Conservation (phyloP, 1,140 invertebrate genomes). For the Dermatophagoides farinae region DNA sequence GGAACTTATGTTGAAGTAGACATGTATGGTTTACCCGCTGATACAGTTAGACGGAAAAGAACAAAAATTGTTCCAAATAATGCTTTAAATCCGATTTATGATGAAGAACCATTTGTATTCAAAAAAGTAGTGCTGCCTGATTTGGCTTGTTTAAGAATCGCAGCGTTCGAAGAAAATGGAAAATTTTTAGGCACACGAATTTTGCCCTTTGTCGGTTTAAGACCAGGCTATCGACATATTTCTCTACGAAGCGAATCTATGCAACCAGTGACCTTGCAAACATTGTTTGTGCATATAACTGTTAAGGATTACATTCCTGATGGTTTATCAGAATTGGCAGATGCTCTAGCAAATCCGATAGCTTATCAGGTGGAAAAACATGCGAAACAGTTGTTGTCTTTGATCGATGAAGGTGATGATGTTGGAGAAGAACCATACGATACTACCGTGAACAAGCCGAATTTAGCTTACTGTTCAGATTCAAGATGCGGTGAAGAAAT, state of each 20-base stretch:
- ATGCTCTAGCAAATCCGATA: conserved; percentile 88
- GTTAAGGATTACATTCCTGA: conserved; percentile 96
- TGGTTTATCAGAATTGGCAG: conserved; percentile 73
- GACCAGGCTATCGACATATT: conserved; percentile 57
- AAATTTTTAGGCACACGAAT: conserved; percentile 87
- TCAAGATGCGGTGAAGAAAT: background rate
- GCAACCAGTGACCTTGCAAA: conserved; percentile 67
- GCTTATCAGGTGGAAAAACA: conserved; percentile 87
- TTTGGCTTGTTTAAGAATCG: conserved; percentile 77
- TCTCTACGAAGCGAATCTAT: conserved; percentile 57
- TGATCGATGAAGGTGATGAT: conserved; percentile 25
- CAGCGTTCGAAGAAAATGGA: conserved; percentile 85
- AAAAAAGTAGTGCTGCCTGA: conserved; percentile 96
- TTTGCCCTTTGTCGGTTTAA: conserved; percentile 78
- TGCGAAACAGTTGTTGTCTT: conserved; percentile 63
- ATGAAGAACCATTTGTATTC: conserved; percentile 92
- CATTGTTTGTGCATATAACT: conserved; percentile 72
- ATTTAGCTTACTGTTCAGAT: background rate
- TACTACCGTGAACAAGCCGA: background rate
- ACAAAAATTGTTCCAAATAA: conserved; percentile 84
- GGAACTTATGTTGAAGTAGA: conserved; percentile 97
- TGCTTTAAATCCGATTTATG: conserved; percentile 85
- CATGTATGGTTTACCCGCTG: conserved; percentile 95
- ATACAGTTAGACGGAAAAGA: conserved; percentile 85
- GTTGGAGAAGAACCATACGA: background rate